These are phyloP conservation scores for Numida meleagris DNA, from an alignment of 2,113 vertebrate species.

Conservation along the genomic window DNA sequence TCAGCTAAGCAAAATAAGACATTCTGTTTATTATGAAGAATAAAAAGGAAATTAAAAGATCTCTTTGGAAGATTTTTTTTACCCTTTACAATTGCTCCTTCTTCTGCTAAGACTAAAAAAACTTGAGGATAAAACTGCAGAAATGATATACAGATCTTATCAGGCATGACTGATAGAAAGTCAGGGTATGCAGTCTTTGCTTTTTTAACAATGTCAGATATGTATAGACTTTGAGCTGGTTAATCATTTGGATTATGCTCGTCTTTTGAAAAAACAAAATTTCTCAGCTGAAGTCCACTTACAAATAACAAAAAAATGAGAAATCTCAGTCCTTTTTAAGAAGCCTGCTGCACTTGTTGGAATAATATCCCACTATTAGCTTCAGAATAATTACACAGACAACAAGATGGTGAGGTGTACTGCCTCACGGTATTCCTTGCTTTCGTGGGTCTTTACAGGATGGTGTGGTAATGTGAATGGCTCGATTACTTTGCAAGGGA, in stretches of 20 bases:
- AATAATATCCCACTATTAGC: not conserved
- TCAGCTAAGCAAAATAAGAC: not conserved
- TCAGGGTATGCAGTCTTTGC: not conserved
- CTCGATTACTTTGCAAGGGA: not conserved
- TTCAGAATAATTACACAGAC: not conserved
- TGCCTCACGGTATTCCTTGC: not conserved
- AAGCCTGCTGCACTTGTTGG: not conserved
- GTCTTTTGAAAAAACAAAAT: not conserved
- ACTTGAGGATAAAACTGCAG: not conserved
- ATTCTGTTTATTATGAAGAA: not conserved
- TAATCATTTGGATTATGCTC: not conserved
- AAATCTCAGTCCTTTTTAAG: not conserved
- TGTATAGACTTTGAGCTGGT: not conserved
- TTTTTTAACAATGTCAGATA: not conserved
- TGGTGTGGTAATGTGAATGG: not conserved
- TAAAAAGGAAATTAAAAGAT: slow-evolving; percentile 58
- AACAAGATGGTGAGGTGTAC: not conserved
- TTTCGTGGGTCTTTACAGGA: not conserved
- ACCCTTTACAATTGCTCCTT: not conserved
- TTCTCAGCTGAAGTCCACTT: not conserved
- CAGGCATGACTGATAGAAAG: not conserved
- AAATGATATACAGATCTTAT: not conserved
- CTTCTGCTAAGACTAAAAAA: not conserved
- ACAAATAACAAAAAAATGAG: not conserved
- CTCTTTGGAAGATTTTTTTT: slow-evolving; percentile 9